Conservation (phyloP, 2,888 invertebrate genomes). For the Hirtodrosophila trivittata region DNA sequence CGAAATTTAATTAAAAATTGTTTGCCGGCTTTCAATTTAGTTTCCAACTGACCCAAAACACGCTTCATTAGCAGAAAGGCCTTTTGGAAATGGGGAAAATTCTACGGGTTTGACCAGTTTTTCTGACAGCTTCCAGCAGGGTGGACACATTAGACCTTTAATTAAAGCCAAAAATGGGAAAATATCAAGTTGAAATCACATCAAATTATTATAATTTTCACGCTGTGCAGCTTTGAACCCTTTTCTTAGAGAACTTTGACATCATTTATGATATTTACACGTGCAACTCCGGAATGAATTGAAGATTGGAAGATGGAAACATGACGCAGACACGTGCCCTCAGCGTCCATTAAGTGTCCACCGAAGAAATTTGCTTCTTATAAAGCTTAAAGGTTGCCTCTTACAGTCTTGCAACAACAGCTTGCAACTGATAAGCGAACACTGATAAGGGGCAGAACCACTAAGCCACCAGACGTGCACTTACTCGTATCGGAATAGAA, state of each 20-base stretch:
- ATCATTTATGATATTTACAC: conserved; percentile 21
- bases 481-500: conserved; percentile 58
- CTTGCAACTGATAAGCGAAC: conserved; percentile 2
- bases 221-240: conserved; percentile 11
- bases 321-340: conserved; percentile 14
- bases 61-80: conserved; percentile 7
- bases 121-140: background rate
- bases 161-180: conserved; percentile 18
- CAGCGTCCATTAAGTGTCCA: conserved; percentile 27
- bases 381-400: conserved; percentile 28
- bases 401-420: conserved; percentile 15
- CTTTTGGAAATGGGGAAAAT: background rate
- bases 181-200: conserved; percentile 9
- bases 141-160: conserved; percentile 12
- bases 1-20: conserved; percentile 38
- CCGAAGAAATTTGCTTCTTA: conserved; percentile 42
- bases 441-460: conserved; percentile 49
- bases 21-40: background rate
- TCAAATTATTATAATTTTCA: background rate
- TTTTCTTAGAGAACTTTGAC: conserved; percentile 13
- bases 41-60: conserved; percentile 5
- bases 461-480: conserved; percentile 54
- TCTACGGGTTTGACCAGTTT: background rate
- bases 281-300: conserved; percentile 16
- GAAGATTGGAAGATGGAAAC: conserved; percentile 1